Conservation (phyloP, 53 echinoderm and acorn worm genomes). For the Hippasteria phrygiana region DNA sequence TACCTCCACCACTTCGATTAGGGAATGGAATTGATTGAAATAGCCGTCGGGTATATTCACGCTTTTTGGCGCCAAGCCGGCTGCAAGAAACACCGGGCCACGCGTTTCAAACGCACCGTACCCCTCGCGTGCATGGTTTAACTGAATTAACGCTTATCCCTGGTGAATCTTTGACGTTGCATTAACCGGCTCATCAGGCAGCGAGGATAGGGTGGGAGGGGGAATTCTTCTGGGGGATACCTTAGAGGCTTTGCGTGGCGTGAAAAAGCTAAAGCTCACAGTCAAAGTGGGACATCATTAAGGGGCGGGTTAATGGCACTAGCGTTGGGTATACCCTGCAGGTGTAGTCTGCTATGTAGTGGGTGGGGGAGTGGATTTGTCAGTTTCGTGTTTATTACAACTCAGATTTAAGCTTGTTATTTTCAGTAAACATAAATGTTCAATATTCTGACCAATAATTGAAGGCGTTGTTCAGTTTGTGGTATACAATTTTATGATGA, state of each 20-base stretch:
- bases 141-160: constrained; percentile 45
- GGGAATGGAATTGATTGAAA: constrained; percentile 45
- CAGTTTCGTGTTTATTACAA: no score
- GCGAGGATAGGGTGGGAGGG: neutral
- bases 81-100: constrained; percentile 6
- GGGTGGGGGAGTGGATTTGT: no score
- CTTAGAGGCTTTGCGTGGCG: neutral
- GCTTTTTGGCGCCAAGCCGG: constrained; percentile 42
- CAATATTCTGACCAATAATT: no score
- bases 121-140: constrained; percentile 6
- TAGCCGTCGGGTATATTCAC: constrained; percentile 34
- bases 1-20: neutral
- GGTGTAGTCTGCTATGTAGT: no score
- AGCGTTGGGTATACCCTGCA: neutral
- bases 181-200: neutral
- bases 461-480: no score
- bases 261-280: neutral
- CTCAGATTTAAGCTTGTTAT: no score
- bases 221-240: neutral
- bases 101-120: neutral
- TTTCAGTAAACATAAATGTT: no score
- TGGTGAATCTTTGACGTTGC: constrained; percentile 35
- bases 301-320: constrained; percentile 9
- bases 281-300: constrained; percentile 37
- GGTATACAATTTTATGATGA: no score